Evolutionary conservation across 2,797 vertebrate species (phyloP).

Genomic region (Simalia tracyae): DNA sequence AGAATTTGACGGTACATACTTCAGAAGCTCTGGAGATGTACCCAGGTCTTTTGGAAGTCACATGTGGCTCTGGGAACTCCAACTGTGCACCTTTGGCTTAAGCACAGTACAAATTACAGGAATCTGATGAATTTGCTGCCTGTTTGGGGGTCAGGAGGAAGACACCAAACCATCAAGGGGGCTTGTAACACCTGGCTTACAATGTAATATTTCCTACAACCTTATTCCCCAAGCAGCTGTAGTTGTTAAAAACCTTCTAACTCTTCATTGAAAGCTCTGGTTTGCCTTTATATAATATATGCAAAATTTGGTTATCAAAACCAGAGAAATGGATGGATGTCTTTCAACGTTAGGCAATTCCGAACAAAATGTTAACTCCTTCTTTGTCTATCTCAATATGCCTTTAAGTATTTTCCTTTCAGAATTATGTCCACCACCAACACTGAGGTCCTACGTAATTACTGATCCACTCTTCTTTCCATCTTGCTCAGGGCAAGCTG

Average conservation of each 20-base stretch:
- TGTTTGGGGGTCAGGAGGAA: background rate
- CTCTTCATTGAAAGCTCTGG: background rate
- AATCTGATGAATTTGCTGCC: background rate
- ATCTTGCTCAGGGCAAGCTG: background rate
- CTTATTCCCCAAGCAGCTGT: background rate
- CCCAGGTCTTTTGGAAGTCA: background rate
- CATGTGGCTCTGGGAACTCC: background rate
- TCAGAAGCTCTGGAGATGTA: background rate
- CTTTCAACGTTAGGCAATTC: background rate
- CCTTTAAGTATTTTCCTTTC: background rate
- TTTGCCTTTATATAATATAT: background rate
- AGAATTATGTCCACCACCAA: background rate
- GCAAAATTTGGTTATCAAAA: background rate
- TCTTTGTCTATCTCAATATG: background rate
- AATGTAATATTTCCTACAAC: background rate
- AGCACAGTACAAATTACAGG: background rate
- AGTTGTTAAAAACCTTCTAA: background rate
- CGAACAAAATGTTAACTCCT: background rate
- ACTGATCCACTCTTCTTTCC: background rate
- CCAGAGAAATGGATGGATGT: background rate
- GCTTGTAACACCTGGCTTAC: background rate
- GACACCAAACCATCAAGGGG: background rate
- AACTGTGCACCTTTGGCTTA: background rate
- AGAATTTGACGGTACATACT: background rate
- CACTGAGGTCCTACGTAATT: background rate